A percentile compares a stretch with the other conserved stretches of the same genome.
These are phyloP conservation scores for Trypoxylus dichotomus DNA, from an alignment of 1,140 invertebrate species.

Conservation along the genomic window DNA sequence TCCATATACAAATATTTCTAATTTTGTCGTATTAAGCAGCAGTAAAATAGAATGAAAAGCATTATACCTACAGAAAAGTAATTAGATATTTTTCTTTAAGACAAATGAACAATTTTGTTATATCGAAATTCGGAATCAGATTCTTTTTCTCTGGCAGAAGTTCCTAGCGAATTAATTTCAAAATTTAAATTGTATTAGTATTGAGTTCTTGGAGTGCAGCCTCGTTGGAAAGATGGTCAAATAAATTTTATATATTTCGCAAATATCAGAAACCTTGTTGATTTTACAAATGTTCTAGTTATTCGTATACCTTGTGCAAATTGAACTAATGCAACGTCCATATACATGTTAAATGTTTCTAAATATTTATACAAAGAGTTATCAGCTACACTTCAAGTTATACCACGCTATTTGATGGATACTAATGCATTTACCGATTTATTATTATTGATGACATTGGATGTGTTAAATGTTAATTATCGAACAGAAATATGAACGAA, in stretches of 20 bases:
- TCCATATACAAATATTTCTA: not conserved
- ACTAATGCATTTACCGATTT: not conserved
- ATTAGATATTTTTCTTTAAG: too few species aligned
- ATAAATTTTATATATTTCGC: not conserved
- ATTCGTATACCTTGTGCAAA: too few species aligned
- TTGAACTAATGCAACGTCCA: not conserved
- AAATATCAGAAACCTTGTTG: not conserved
- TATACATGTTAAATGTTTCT: not conserved
- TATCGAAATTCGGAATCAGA: too few species aligned
- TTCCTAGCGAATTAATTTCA: too few species aligned
- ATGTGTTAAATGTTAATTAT: not conserved
- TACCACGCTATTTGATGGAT: not conserved
- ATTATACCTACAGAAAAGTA: too few species aligned
- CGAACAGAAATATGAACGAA: not conserved
- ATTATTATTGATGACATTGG: not conserved
- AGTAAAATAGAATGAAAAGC: too few species aligned
- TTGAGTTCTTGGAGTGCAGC: too few species aligned
- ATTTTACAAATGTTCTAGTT: not conserved
- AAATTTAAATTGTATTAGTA: too few species aligned
- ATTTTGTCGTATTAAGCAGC: not conserved
- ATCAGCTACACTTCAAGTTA: not conserved
- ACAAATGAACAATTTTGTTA: too few species aligned
- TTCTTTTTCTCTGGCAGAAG: too few species aligned
- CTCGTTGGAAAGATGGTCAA: too few species aligned
- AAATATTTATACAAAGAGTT: slow-evolving; percentile 1